Base-by-base conservation (phyloP, 1,140 invertebrate species). In the Zaprionus inermis region DNA sequence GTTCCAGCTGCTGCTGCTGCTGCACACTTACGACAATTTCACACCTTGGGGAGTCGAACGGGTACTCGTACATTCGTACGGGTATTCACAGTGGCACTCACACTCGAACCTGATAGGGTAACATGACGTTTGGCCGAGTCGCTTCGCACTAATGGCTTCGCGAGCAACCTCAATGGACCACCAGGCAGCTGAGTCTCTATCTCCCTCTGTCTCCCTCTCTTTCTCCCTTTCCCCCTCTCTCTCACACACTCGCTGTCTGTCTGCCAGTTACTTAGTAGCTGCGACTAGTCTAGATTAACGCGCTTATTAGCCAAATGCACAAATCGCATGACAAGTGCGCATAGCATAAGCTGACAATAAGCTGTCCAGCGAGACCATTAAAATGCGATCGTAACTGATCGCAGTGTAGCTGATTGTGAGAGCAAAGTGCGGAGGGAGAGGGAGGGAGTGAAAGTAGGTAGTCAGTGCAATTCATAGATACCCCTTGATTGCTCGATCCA, bases 21-120 rank as follows among this genome's bases (percentile, higher is more conserved):
- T 88, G 77, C 84, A 80, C 84, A 89, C 77, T 88, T 88, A 83
- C 74, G 80, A 76, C 68, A 81, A 81, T 78, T 91, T 91, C 83
- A 91, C 89, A 89, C 88, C 89, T 91, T 83, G 69, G 88, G 88
- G 88, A 91, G 89, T 91, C 88, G 18, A 3, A 49, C 44, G 44
- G 20, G 44, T 49, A 32, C 30, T 16, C 60, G 22, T 32, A 7
- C 10, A 55, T 5, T 66, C 63, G 14, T 32, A 30, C 5, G 41
- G 34, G 44, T 51, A 54, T 46, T 52, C 60, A 51, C n/a, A 49
- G n/a, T 49, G 9, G 9, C 30, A 38, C 16, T 11, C 38, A 54
- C 24, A 46, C 24, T 66, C 28, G 41, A 41, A 76, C 44, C 52
- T 70, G 81, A 78, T 71, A 69, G 34, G 30, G 59, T 59, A 46